phyloP scores from a whole-genome alignment of 2,888 invertebrate genomes.

The Trichogramma evanescens region DNA sequence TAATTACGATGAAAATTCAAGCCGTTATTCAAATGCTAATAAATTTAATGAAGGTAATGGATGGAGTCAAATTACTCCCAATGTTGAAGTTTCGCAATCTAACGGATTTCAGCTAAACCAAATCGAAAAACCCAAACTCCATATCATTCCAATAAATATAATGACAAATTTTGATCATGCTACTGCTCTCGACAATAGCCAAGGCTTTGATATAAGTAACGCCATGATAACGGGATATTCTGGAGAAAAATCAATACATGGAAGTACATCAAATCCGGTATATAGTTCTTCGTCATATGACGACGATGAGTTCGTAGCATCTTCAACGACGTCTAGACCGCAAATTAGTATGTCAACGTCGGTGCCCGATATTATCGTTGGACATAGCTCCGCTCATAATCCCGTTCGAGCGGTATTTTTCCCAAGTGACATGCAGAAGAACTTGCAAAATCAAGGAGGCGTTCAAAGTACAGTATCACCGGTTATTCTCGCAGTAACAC shows the following conservation, averaged over 20 bases:
- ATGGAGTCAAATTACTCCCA: conserved; percentile 40
- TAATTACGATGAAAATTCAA: conserved; percentile 19
- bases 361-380: conserved; percentile 39
- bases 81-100: conserved; percentile 35
- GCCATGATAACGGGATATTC: conserved; percentile 39
- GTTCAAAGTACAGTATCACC: conserved; percentile 18
- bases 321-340: conserved; percentile 20
- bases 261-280: conserved; percentile 32
- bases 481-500: conserved; percentile 22
- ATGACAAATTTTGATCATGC: conserved; percentile 46
- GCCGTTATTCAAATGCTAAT: conserved; percentile 10
- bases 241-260: conserved; percentile 29
- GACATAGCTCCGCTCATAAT: conserved; percentile 37
- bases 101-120: conserved; percentile 37
- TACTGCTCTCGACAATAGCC: conserved; percentile 47
- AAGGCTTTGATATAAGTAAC: conserved; percentile 49
- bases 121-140: conserved; percentile 38
- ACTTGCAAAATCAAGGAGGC: conserved; percentile 8
- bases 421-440: conserved; percentile 22
- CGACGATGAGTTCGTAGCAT: conserved; percentile 16
- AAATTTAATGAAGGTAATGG: conserved; percentile 14
- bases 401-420: conserved; percentile 34
- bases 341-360: conserved; percentile 29
- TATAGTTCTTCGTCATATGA: conserved; percentile 28
- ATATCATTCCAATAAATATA: conserved; percentile 39